Percentiles rank a stretch among this genome's conserved stretches.
Evolutionary conservation across 2,797 vertebrate genomes (phyloP).

Genomic region (Saguinus oedipus): DNA sequence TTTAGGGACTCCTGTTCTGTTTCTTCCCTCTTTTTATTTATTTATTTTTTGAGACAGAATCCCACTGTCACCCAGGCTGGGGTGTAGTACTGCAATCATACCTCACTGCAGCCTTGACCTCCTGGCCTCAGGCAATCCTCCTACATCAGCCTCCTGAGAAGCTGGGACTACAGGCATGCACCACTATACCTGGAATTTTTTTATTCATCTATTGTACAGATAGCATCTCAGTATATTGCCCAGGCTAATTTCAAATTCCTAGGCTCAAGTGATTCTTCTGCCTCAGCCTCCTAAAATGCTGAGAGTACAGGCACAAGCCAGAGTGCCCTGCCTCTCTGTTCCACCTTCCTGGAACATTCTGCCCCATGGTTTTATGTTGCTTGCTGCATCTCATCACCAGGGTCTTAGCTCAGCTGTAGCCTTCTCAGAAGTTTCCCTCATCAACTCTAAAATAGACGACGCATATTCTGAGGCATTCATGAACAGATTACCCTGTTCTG

Average conservation of each 20-base stretch:
- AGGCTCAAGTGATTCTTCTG: not conserved
- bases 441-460: not conserved
- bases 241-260: not conserved
- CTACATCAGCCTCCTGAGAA: not conserved
- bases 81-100: not conserved
- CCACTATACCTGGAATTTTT: not conserved
- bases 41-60: not conserved
- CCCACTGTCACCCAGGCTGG: not conserved
- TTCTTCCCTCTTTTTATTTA: not conserved
- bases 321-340: not conserved
- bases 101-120: not conserved
- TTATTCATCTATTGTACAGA: not conserved
- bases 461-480: not conserved
- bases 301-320: not conserved
- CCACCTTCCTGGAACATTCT: not conserved
- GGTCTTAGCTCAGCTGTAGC: not conserved
- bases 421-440: not conserved
- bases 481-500: not conserved
- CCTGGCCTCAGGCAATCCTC: not conserved
- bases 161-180: not conserved
- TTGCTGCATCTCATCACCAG: not conserved
- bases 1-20: not conserved
- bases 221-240: not conserved
- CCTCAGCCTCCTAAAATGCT: not conserved
- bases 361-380: not conserved